Evolutionary conservation across 2,888 invertebrate species (phyloP), one percentile per base, ranked within the genome.

Genomic region (Dromius quadrimaculatus): DNA sequence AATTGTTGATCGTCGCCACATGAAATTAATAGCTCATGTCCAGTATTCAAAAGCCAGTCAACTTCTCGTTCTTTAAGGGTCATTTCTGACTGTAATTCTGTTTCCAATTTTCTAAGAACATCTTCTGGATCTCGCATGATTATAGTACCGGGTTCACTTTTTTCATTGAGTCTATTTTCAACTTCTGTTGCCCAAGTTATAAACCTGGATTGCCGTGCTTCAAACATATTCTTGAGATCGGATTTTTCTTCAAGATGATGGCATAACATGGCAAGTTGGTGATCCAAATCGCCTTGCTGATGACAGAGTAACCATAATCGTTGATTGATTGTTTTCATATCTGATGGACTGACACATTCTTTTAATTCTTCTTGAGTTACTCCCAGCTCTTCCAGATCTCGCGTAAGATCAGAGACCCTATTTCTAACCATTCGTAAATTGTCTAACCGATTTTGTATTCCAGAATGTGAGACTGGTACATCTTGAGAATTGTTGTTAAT

Each of bases 281-380:
- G 91, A 76, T 93, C 92, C 1, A 94, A 81, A 75, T 95, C 94
- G 0, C 89, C 89, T 74, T 93, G 90, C 76, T 92, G 92, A 78
- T 95, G 93, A 81, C 89, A 87, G 63, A 94, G 81, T 72, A 93
- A 86, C 88, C 93, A 92, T 73, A 91, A 87, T 74, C 88, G 87
- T 79, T 94, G 94, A 75, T 90, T 89, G 54, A 94, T 88, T 9
- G 89, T 85, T 79, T 94, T 92, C 82, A 93, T 90, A 78, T 95
- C 95, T 50, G 90, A 88, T 0, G 94, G 93, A 79, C 92, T 93
- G 2, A 95, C 85, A 76, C 92, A 92, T 79, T 94, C 93, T 76
- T 93, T 92, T 1, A 95, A 83, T 80, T 94, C 91, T 79, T 94
- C 93, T 76, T 93, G 91, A 23, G 89, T 88, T 0, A 90, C 88